Base-by-base conservation (phyloP, 2,797 vertebrate species). In the Saxicola maurus region DNA sequence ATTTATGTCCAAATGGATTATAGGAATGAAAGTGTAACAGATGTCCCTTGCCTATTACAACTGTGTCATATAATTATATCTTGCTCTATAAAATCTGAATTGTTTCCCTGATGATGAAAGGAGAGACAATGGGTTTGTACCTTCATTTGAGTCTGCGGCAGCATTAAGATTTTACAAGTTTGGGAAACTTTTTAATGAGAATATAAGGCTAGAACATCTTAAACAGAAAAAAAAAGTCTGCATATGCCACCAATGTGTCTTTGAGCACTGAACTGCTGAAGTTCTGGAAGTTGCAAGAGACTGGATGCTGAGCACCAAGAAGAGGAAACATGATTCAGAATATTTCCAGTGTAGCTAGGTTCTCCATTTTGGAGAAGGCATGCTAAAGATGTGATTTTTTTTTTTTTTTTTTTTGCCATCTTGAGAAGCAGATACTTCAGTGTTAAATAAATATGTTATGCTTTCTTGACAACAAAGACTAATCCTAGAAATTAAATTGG, bases 21-120 rank as follows among this genome's bases (percentile, higher is more conserved):
- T 81, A 87, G 82, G 73, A 94, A 94, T 68, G 85, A 93, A 95
- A 95, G 93, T 92, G 85, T 59, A 93, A 76, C 93, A 89, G 73
- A 87, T 89, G 91, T 93, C 66, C 66, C 31, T 20, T 89, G 73
- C 55, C 43, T 92, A 5, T 89, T 89, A 65, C 9, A 91, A 42
- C 62, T 52, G 45, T 79, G 57, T 65, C 28, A 7, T 91, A 40
- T 87, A 87, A 89, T 89, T 84, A 33, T 18, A 52, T 65, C 62
- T 90, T 78, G 37, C 13, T 48, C 23, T 87, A 23, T 81, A 87
- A 90, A 91, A 61, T 61, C 61, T 51, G 38, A 75, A 57, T 77
- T 65, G 33, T 71, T 87, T 83, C 38, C 38, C n/a, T 75, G n/a
- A 78, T 61, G 43, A 59, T 2, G 9, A 61, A 88, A 43, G 48